Evolutionary conservation across 2,797 vertebrate genomes (phyloP).

Genomic region (Morus bassanus): DNA sequence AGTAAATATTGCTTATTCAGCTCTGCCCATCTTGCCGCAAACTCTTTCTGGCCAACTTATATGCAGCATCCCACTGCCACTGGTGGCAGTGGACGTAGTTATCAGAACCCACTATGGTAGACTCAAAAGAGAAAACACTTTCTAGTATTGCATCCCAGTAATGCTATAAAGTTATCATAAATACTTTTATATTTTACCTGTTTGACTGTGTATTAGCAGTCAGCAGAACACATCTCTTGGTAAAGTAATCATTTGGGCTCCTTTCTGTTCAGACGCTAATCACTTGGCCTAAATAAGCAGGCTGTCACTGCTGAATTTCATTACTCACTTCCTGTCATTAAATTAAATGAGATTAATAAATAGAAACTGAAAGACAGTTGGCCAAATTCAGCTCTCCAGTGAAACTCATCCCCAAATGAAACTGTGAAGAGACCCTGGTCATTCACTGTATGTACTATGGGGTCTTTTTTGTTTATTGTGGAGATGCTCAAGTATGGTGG

Average conservation of each 20-base stretch:
- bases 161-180: not conserved
- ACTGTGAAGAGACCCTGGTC: not conserved
- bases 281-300: slow-evolving; percentile 4
- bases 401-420: not conserved
- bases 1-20: slow-evolving; percentile 5
- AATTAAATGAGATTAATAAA: not conserved
- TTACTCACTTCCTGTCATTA: slow-evolving; percentile 47
- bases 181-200: not conserved
- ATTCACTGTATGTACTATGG: not conserved
- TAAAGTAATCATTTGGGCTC: not conserved
- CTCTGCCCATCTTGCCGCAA: not conserved
- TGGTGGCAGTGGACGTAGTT: not conserved
- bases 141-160: not conserved
- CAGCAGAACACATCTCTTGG: not conserved
- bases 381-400: not conserved
- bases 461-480: not conserved
- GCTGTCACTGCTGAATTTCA: not conserved
- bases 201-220: not conserved
- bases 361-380: not conserved
- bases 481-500: not conserved
- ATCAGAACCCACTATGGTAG: not conserved
- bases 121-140: not conserved
- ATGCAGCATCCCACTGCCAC: not conserved
- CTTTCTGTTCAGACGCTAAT: not conserved
- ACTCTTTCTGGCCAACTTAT: not conserved